These are phyloP conservation scores for Scytalopus superciliaris DNA, from an alignment of 2,113 vertebrate species.

Conservation along the genomic window DNA sequence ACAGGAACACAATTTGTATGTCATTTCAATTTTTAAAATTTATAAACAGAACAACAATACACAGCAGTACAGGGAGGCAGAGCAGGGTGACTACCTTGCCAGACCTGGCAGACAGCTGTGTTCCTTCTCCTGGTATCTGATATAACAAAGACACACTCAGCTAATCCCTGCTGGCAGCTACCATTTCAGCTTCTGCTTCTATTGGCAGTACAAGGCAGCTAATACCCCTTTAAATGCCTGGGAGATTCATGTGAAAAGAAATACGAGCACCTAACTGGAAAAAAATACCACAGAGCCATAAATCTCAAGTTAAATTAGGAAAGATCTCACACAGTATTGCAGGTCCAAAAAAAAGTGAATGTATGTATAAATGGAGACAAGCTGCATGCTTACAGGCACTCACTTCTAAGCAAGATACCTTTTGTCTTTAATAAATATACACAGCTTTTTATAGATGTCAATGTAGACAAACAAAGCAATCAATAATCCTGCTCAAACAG, in stretches of 20 bases:
- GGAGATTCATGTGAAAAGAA: constrained; percentile 34
- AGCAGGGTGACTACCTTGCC: background rate
- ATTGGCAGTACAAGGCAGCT: background rate
- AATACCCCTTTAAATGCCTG: background rate
- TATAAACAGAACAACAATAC: background rate
- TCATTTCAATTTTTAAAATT: background rate
- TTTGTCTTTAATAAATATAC: background rate
- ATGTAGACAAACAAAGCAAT: background rate
- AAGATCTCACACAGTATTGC: background rate
- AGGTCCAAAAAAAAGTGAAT: background rate
- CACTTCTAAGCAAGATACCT: background rate
- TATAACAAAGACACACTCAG: background rate
- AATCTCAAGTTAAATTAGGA: constrained; percentile 29
- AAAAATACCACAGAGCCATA: background rate
- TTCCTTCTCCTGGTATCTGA: background rate
- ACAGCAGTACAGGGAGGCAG: background rate
- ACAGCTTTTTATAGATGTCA: background rate
- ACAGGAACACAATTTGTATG: background rate
- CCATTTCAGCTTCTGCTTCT: background rate
- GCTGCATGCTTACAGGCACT: background rate
- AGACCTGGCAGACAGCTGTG: background rate
- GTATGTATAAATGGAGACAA: background rate
- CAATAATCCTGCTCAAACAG: background rate
- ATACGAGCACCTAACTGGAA: constrained; percentile 21
- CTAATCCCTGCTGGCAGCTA: constrained; percentile 25